Evolutionary conservation across 1,140 invertebrate genomes (phyloP).

Genomic region (Galleria mellonella): DNA sequence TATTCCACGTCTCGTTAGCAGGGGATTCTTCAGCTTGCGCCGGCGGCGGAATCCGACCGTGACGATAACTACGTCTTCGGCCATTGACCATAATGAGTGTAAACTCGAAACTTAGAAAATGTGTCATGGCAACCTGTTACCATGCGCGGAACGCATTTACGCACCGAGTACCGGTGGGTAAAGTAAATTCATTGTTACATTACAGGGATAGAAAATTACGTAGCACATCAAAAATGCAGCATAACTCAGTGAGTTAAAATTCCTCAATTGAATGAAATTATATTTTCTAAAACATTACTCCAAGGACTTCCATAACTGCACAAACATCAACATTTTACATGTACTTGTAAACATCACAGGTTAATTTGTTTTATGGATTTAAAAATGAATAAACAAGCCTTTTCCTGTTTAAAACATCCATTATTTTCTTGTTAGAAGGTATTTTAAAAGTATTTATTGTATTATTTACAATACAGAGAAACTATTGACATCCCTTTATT

Average conservation of each 20-base stretch:
- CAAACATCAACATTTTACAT: not conserved
- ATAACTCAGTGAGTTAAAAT: not conserved
- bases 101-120: slow-evolving; percentile 15
- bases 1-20: not conserved
- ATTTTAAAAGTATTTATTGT: too few relatives aligned
- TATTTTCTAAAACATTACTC: too few relatives aligned
- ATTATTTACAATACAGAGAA: too few relatives aligned
- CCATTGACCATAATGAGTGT: slow-evolving; percentile 13
- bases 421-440: too few relatives aligned
- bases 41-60: slow-evolving; percentile 7
- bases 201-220: slow-evolving; percentile 21
- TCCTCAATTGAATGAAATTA: not conserved
- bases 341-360: too few relatives aligned
- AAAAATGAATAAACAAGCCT: not conserved
- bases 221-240: slow-evolving; percentile 1
- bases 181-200: slow-evolving; percentile 7
- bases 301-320: too few relatives aligned
- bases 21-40: not conserved
- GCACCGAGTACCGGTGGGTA: not conserved
- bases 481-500: too few relatives aligned
- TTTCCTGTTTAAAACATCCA: too few relatives aligned
- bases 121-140: slow-evolving; percentile 10
- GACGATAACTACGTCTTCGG: slow-evolving; percentile 11
- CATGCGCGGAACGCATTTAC: slow-evolving; percentile 11
- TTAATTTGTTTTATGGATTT: not conserved